Evolutionary conservation across 2,113 vertebrate species (phyloP).

Genomic region (Desmodus rotundus): DNA sequence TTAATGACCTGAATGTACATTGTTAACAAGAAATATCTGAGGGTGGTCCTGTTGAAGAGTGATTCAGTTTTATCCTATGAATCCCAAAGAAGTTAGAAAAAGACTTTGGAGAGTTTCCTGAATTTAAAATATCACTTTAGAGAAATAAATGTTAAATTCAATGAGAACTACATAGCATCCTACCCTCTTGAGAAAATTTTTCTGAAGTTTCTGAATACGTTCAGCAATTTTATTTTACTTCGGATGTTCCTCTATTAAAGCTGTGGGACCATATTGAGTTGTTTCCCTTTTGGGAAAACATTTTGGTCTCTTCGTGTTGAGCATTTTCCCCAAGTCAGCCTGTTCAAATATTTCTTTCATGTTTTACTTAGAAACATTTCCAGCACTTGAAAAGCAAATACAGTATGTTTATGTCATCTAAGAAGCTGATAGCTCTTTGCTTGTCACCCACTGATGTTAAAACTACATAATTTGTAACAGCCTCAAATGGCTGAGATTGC

Average conservation of each 20-base stretch:
- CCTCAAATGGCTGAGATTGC: constrained; percentile 45
- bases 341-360: constrained; percentile 68
- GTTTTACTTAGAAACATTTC: constrained; percentile 65
- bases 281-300: constrained; percentile 58
- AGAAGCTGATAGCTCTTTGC: constrained; percentile 56
- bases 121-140: constrained; percentile 8
- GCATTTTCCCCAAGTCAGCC: constrained; percentile 47
- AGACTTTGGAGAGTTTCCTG: not conserved
- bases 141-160: constrained; percentile 37
- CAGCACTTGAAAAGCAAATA: constrained; percentile 71
- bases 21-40: not conserved
- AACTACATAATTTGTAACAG: constrained; percentile 61
- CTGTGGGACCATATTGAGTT: constrained; percentile 45
- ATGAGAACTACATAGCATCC: not conserved
- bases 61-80: not conserved
- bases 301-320: constrained; percentile 49
- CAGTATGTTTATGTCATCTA: constrained; percentile 64
- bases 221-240: constrained; percentile 9
- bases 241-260: constrained; percentile 28
- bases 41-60: not conserved
- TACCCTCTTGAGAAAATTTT: not conserved
- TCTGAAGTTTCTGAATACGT: not conserved
- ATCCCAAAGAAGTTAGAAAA: not conserved
- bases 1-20: not conserved
- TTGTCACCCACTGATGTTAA: constrained; percentile 54